Evolutionary conservation across 2,797 vertebrate species (phyloP), one percentile per base, ranked within the genome.

Genomic region (Telmatherina bonti): DNA sequence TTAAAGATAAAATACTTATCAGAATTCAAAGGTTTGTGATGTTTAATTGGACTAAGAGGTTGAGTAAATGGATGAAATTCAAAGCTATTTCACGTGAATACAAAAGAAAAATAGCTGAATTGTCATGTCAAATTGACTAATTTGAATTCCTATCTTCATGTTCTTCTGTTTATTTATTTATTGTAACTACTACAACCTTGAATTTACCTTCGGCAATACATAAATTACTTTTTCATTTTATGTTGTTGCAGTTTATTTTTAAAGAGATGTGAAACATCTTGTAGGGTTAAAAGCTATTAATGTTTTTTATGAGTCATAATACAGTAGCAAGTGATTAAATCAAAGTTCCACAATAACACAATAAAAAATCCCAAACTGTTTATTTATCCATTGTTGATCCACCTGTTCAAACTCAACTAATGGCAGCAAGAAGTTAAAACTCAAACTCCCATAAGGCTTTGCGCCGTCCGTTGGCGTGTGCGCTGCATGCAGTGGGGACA

Each of bases 401-500:
- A 5, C 36, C 51, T 47, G 45, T 47, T 47, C 45, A 47, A 47
- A 47, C 45, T 8, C 20, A 3, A 67, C 16, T 71, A 52, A 82
- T 67, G 65, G 77, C 65, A 62, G 49, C 33, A 4, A 1, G 11
- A 7, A 6, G 0, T 6, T 63, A 57, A 33, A 81, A 94, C 93
- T 84, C 36, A 76, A 86, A 35, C 8, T 93, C 94, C 93, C 93
- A 83, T 3, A 59, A 89, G 73, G 26, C 87, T 35, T 61, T 75
- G 88, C 90, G 90, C 33, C 55, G 49, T 62, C 36, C 56, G 2
- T 38, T 59, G 72, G 74, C 38, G 76, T 85, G 83, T 67, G 81
- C 84, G 67, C 73, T 73, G 89, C 80, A 84, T 85, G 89, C 88
- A 81, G 79, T 29, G 62, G 88, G 18, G 72, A 74, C 82, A 85